phyloP scores from a whole-genome alignment of 2,113 vertebrate species.

The Rhabdornis inornatus region DNA sequence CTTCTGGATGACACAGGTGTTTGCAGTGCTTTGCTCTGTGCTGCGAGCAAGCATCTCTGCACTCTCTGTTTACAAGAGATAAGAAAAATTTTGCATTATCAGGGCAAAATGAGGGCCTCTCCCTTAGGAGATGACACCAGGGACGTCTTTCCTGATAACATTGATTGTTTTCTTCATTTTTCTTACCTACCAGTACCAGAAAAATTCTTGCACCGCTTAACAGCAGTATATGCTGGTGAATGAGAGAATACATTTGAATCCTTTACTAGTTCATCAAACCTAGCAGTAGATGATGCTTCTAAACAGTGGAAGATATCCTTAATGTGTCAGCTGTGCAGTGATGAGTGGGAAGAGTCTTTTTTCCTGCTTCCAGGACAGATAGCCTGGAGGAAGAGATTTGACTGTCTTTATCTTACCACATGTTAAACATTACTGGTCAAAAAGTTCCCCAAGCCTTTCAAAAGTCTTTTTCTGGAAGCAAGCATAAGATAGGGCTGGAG shows the following conservation, averaged over 20 bases:
- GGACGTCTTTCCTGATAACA: background rate
- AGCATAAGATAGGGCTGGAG: background rate
- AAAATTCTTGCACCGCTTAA: background rate
- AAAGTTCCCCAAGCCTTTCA: background rate
- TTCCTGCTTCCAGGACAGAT: background rate
- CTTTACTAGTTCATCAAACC: background rate
- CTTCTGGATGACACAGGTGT: background rate
- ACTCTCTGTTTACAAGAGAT: background rate
- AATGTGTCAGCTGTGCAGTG: background rate
- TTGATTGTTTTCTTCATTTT: background rate
- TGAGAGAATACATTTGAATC: background rate
- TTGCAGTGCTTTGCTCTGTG: background rate
- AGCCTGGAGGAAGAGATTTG: background rate
- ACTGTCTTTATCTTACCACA: background rate
- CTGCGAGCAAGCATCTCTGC: background rate
- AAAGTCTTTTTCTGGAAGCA: background rate
- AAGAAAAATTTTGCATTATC: background rate
- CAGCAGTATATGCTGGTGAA: background rate
- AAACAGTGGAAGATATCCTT: background rate
- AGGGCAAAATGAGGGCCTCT: background rate
- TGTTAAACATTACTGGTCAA: background rate
- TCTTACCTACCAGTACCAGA: background rate
- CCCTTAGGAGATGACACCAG: background rate
- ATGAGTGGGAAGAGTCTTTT: background rate
- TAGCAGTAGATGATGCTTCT: background rate